Conservation (phyloP, 1,140 invertebrate species). For the Megathymus violae region DNA sequence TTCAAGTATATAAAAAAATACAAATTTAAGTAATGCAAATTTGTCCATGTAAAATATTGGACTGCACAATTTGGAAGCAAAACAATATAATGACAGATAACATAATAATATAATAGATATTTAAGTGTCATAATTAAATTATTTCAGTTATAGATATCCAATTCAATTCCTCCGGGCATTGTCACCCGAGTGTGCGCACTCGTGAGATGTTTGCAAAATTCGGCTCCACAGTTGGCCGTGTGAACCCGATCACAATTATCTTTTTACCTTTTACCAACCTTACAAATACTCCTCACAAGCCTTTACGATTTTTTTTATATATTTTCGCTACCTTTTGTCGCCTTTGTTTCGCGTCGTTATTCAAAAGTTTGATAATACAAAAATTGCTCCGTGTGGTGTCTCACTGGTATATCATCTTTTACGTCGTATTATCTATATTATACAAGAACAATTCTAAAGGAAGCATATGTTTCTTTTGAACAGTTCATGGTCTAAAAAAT, state of each 20-base stretch:
- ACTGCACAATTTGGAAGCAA: no score
- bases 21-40: no score
- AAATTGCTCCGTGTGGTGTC: constrained; percentile 28
- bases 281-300: constrained; percentile 21
- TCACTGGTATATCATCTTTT: constrained; percentile 1
- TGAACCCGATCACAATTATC: constrained; percentile 60
- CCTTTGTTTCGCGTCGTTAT: constrained; percentile 30
- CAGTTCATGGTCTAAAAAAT: constrained; percentile 4
- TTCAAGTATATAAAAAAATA: no score
- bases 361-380: constrained; percentile 36
- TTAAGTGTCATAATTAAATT: no score
- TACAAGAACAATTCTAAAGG: constrained; percentile 14
- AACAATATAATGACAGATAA: no score
- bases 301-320: constrained; percentile 32
- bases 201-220: constrained; percentile 74
- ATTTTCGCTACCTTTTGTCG: constrained; percentile 36
- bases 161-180: no score
- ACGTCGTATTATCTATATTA: constrained; percentile 19
- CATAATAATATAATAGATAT: no score
- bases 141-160: no score
- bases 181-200: constrained; percentile 53
- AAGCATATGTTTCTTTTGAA: constrained; percentile 19
- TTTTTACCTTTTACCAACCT: constrained; percentile 54
- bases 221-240: constrained; percentile 54
- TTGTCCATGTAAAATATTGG: no score